These are phyloP conservation scores for Drosophila murphyi DNA, from an alignment of 1,140 invertebrate species.

Conservation along the genomic window DNA sequence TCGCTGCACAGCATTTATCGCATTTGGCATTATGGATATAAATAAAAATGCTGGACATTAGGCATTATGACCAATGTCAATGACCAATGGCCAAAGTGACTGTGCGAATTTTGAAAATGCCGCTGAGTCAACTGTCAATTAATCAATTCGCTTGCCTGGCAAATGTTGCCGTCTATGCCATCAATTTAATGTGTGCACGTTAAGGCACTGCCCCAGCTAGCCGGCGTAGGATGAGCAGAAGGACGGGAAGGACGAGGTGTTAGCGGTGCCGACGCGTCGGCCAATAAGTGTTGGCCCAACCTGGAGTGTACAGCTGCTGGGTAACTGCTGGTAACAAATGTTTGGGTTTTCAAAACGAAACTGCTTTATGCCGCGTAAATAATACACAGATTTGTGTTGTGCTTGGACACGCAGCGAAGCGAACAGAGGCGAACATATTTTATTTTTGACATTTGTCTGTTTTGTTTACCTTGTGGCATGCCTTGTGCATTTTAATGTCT, in stretches of 20 bases:
- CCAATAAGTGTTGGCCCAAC: constrained; percentile 22
- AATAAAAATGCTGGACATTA: constrained; percentile 40
- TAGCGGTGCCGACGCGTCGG: no score
- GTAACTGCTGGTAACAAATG: constrained; percentile 76
- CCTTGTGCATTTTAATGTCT: constrained; percentile 68
- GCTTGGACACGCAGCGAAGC: constrained; percentile 13
- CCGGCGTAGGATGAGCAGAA: no score
- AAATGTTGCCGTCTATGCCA: constrained; percentile 42
- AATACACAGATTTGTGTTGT: constrained; percentile 60
- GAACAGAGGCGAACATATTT: constrained; percentile 53
- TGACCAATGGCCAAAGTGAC: background rate
- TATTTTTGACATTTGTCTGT: constrained; percentile 63
- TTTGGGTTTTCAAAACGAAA: constrained; percentile 66
- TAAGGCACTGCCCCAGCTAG: constrained; percentile 21
- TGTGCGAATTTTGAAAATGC: constrained; percentile 27
- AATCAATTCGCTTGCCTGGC: constrained; percentile 61
- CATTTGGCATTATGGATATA: constrained; percentile 37
- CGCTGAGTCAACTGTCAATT: constrained; percentile 77
- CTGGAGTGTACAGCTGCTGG: constrained; percentile 26
- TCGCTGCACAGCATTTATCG: constrained; percentile 32
- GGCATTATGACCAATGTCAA: no score
- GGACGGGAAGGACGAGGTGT: no score
- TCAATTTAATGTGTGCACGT: constrained; percentile 68
- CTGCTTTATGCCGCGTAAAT: constrained; percentile 60
- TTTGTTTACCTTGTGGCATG: constrained; percentile 43